phyloP scores from a whole-genome alignment of 2,113 vertebrate species.

The Cariama cristata region DNA sequence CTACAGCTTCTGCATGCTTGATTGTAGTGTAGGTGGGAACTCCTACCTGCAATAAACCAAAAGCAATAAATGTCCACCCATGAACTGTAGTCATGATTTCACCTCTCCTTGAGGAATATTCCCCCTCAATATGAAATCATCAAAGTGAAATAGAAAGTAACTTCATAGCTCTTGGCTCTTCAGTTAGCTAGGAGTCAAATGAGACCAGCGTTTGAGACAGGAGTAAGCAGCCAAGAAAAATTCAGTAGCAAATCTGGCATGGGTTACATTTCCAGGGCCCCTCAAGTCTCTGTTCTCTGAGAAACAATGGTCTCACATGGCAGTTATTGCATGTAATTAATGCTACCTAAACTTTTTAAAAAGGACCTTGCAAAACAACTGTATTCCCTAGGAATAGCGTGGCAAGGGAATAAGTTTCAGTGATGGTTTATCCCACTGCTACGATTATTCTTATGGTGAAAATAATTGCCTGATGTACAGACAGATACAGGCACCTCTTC shows the following conservation, averaged over 20 bases:
- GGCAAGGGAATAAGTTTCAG: not conserved
- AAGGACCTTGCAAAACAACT: not conserved
- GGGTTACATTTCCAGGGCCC: not conserved
- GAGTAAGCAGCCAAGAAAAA: not conserved
- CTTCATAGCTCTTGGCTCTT: not conserved
- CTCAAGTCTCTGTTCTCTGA: not conserved
- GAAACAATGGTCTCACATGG: not conserved
- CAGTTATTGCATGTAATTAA: not conserved
- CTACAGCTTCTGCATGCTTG: not conserved
- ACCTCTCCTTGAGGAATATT: not conserved
- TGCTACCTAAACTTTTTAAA: not conserved
- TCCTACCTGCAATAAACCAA: constrained; percentile 19
- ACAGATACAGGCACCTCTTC: not conserved
- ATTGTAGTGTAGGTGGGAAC: not conserved
- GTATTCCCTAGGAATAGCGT: not conserved
- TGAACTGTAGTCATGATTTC: constrained; percentile 21
- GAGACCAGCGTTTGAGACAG: not conserved
- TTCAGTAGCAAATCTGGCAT: not conserved
- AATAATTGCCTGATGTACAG: not conserved
- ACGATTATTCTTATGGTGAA: not conserved
- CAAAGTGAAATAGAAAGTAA: not conserved
- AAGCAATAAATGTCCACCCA: constrained; percentile 30
- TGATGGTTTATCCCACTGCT: not conserved
- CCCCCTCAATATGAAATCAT: not conserved
- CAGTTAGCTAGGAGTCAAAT: not conserved